Percentiles rank a stretch among this genome's conserved stretches.
phyloP scores from a whole-genome alignment of 2,797 vertebrate species.

The Pelobates cultripes region DNA sequence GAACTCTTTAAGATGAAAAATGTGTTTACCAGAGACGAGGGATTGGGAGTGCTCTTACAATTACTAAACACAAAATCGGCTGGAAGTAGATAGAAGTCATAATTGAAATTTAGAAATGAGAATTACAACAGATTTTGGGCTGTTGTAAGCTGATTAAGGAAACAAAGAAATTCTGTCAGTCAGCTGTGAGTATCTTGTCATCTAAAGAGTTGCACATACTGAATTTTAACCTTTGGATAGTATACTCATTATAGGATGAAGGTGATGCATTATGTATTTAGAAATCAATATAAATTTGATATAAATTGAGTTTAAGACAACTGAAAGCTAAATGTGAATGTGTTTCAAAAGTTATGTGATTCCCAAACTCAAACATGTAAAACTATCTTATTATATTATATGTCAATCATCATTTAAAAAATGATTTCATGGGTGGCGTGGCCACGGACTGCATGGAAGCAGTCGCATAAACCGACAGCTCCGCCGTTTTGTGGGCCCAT shows the following conservation, averaged over 20 bases:
- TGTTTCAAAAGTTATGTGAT: neutral
- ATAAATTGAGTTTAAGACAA: constrained; percentile 22
- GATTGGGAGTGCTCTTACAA: neutral
- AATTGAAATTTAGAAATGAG: constrained; percentile 32
- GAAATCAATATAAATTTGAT: constrained; percentile 28
- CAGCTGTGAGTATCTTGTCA: constrained; percentile 9
- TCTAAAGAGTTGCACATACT: constrained; percentile 2
- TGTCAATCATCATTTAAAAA: neutral
- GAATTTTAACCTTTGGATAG: constrained; percentile 37
- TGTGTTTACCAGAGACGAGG: constrained; percentile 12
- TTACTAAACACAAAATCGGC: constrained; percentile 25
- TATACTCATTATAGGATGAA: constrained; percentile 28
- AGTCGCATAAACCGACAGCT: too few species aligned
- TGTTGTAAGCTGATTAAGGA: constrained; percentile 18
- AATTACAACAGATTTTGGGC: constrained; percentile 3
- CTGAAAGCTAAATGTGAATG: constrained; percentile 5
- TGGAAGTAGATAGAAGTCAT: constrained; percentile 37
- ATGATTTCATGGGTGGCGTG: too few species aligned
- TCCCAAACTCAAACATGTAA: neutral
- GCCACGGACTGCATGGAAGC: too few species aligned
- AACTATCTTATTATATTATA: neutral
- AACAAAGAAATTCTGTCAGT: constrained; percentile 27
- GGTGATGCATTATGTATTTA: constrained; percentile 37
- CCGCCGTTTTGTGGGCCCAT: too few species aligned
- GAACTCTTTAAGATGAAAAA: constrained; percentile 13